Percentiles rank a stretch among this genome's conserved stretches.
phyloP scores from a whole-genome alignment of 2,113 vertebrate species.

The Lagopus muta region DNA sequence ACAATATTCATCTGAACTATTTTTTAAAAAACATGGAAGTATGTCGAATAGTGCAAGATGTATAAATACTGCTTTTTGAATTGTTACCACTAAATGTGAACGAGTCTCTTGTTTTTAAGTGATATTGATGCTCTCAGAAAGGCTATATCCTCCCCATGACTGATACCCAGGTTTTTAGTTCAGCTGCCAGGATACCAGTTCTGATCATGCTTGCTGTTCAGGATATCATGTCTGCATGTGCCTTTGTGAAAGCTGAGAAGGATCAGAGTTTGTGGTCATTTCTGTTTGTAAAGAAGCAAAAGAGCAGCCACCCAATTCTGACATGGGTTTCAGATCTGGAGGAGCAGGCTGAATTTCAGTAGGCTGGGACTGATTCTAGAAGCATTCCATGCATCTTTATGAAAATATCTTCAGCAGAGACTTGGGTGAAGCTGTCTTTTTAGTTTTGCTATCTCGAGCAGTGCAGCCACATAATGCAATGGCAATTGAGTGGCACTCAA shows the following conservation, averaged over 20 bases:
- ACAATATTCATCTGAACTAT: background rate
- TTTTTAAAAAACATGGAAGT: background rate
- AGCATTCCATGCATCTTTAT: background rate
- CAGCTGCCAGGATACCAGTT: background rate
- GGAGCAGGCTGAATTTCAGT: background rate
- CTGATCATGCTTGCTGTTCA: background rate
- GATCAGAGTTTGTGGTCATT: rapidly evolving
- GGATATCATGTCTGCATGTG: background rate
- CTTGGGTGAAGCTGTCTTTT: background rate
- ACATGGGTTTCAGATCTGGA: background rate
- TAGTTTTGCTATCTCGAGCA: background rate
- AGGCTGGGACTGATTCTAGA: background rate
- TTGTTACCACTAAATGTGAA: background rate
- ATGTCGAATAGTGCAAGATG: background rate
- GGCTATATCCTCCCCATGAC: rapidly evolving
- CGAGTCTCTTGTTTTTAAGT: background rate
- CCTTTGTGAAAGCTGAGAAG: background rate
- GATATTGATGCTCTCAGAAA: background rate
- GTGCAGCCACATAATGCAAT: background rate
- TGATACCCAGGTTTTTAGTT: rapidly evolving
- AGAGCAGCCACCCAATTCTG: background rate
- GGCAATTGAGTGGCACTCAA: background rate
- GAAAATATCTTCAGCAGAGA: background rate
- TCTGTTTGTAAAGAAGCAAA: background rate
- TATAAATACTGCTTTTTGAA: background rate